These are phyloP conservation scores for Caenorhabditis uteleia DNA, from an alignment of 2,888 invertebrate species.

Conservation along the genomic window DNA sequence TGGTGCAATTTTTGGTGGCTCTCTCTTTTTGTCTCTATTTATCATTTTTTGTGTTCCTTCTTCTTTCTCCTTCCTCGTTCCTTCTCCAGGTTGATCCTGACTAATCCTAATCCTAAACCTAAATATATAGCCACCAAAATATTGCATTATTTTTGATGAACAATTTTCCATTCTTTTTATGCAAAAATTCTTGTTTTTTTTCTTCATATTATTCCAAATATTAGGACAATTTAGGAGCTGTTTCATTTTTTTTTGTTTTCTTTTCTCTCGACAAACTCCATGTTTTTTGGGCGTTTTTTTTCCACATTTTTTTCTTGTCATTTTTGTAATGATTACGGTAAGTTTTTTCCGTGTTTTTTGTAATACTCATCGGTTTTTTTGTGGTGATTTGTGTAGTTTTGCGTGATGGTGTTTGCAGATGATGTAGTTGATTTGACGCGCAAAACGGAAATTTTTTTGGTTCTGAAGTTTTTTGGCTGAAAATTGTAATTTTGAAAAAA, in stretches of 20 bases:
- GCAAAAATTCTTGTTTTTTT: constrained; percentile 13
- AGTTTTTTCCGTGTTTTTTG: constrained; percentile 22
- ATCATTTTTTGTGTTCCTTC: not conserved
- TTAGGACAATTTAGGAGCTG: not conserved
- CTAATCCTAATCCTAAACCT: too few relatives aligned
- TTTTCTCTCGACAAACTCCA: not conserved
- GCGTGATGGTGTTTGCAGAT: too few relatives aligned
- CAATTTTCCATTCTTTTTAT: constrained; percentile 12
- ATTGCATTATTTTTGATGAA: too few relatives aligned
- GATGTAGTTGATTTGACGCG: too few relatives aligned
- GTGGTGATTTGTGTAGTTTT: not conserved
- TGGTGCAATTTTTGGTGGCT: not conserved
- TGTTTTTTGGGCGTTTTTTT: not conserved
- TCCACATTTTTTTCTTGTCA: constrained; percentile 16
- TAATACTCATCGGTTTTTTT: constrained; percentile 16
- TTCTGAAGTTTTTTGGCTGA: too few relatives aligned
- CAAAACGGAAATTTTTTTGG: too few relatives aligned
- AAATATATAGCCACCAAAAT: too few relatives aligned
- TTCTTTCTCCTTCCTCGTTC: not conserved
- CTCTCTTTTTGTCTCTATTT: constrained; percentile 6
- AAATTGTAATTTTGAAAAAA: too few relatives aligned
- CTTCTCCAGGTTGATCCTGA: constrained; percentile 34
- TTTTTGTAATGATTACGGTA: constrained; percentile 20
- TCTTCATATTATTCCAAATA: not conserved
- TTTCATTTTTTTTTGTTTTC: not conserved